Base-by-base conservation (phyloP, 2,888 invertebrate species). In the Standfussiana lucernea region DNA sequence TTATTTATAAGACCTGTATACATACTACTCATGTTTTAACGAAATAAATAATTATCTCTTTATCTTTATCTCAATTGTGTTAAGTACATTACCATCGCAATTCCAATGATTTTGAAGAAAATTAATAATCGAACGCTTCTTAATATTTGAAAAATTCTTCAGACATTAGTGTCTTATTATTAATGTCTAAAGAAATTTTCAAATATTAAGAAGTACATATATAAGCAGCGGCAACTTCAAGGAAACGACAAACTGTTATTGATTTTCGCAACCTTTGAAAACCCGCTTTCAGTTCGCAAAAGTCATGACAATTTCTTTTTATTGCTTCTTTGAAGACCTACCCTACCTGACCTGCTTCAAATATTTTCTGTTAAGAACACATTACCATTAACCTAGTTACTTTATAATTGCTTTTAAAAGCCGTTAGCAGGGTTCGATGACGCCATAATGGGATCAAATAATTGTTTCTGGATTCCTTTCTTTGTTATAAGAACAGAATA, bases 341-440 rank as follows among this genome's bases (percentile, higher is more conserved):
- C 28, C 50, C 13, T 65, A 73, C 59, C 65, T 81, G 28, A 82
- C 47, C 59, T 35, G 59, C 28, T 74, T 74, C n/a, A 56, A 59
- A 67, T 61, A 79, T 56, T 67, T 53, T 82, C 62, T 56, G 50
- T 69, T 69, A 47, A 35, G 67, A 79, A 32, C 53, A 32, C 24
- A 40, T 67, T 37, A 81, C 78, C 42, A 66, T 83, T 80, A 77
- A 37, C 68, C 65, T 45, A 21, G 32, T 66, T 77, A 28, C 2
- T 40, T 69, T 82, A 5, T 40, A 70, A 80, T 83, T 83, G 69
- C 37, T 77, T 76, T 66, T 32, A 68, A 53, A 65, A 66, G 37
- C 59, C 61, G 56, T 65, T 66, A 77, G 40, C 11, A 37, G 37
- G 2, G 32, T 83, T 65, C 50, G 24, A 80, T 66, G 59, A 35